Base-by-base conservation (phyloP, 2,113 vertebrate species). In the Tetrao urogallus region DNA sequence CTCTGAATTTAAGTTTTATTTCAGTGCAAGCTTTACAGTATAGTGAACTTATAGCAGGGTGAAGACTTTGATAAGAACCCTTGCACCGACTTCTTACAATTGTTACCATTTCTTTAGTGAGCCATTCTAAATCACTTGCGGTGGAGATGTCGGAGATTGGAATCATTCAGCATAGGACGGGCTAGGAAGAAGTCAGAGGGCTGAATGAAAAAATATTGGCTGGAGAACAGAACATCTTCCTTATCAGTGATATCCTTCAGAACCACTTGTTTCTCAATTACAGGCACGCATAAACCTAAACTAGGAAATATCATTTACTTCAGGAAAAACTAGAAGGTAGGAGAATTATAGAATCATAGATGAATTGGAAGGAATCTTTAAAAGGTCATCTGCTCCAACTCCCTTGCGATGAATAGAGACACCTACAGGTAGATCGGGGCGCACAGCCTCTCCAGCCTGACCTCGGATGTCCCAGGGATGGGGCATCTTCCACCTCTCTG, bases 1-100 rank as follows among this genome's bases (percentile, higher is more conserved):
- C 61, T 81, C 60, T 87, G 65, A 86, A 95, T 88, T 64, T 57
- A 50, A 76, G 50, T 79, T 91, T 96, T 82, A 94, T 73, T 88
- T 82, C 78, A 7, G 2, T 82, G 47, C 28, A 88, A 91, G 85
- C n/a, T 94, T 87, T 89, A 56, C 22, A 85, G 72, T 40, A 63
- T 52, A 77, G 45, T 81, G 66, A 77, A 82, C 45, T 5, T 5
- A 89, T 34, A 90, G 64, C 17, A 34, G 11, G n/a, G 20, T 72
- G 45, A 89, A 92, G 74, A 82, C 16, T 45, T 45, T 66, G 25
- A 28, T 28, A 30, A 75, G 73, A 72, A 47, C 36, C 60, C 40
- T 74, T 52, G 25, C 69, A 67, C 57, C n/a, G 28, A 28, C n/a
- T 56, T 76, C 84, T 70, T 72, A 79, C 10, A 71, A 32, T 50